phyloP scores from a whole-genome alignment of 2,888 invertebrate species.

The Lepidochitona cinerea region DNA sequence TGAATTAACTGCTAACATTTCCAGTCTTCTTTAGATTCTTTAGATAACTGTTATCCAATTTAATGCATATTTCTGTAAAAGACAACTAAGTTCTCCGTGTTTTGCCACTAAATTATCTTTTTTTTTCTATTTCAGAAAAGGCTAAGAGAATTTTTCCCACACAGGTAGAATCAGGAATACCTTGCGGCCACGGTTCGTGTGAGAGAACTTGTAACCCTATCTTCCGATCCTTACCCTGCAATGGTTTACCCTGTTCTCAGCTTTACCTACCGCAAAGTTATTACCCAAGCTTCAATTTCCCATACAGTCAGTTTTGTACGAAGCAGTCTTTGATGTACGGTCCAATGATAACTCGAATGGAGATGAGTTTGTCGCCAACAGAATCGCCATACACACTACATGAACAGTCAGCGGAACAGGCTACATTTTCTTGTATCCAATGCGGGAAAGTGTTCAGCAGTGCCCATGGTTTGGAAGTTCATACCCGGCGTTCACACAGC shows the following conservation, averaged over 20 bases:
- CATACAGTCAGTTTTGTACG: background rate
- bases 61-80: too few relatives aligned
- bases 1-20: too few relatives aligned
- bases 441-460: conserved; percentile 99
- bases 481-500: conserved; percentile 90
- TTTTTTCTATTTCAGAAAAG: background rate
- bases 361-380: background rate
- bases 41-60: too few relatives aligned
- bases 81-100: too few relatives aligned
- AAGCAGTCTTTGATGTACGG: background rate
- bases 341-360: background rate
- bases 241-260: background rate
- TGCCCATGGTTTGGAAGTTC: conserved; percentile 96
- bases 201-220: background rate
- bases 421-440: conserved; percentile 70
- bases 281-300: background rate
- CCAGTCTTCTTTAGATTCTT: too few relatives aligned
- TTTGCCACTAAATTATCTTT: background rate
- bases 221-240: background rate
- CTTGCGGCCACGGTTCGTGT: background rate
- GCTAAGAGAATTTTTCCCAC: too few relatives aligned
- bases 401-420: background rate
- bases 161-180: background rate
- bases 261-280: background rate
- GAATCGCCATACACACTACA: background rate